phyloP scores from a whole-genome alignment of 2,797 vertebrate species.

The Leucoraja ocellata region DNA sequence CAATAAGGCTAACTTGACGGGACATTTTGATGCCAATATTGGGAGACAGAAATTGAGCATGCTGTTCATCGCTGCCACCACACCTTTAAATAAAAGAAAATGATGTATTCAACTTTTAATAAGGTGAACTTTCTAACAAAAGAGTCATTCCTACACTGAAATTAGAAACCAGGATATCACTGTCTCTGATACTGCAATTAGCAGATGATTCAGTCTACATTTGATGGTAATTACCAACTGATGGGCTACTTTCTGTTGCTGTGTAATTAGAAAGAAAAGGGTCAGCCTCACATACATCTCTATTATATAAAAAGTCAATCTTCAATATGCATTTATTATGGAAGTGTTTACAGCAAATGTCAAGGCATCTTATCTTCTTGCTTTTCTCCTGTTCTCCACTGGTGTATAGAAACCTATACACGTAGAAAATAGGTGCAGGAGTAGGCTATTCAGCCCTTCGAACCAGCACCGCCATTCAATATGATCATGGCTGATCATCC shows the following conservation, averaged over 20 bases:
- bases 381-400: not conserved
- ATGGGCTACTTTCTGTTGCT: not conserved
- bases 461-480: too few relatives aligned
- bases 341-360: not conserved
- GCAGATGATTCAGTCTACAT: not conserved
- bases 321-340: not conserved
- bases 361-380: not conserved
- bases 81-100: not conserved
- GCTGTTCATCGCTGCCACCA: not conserved
- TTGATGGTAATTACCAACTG: not conserved
- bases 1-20: too few relatives aligned
- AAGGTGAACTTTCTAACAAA: not conserved
- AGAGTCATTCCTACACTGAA: not conserved
- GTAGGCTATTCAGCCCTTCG: too few relatives aligned
- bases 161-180: not conserved
- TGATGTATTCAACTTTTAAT: not conserved
- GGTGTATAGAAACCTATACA: not conserved
- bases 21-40: not conserved
- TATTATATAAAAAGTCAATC: not conserved
- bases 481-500: too few relatives aligned
- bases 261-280: slow-evolving; percentile 14
- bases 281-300: not conserved
- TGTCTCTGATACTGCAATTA: not conserved
- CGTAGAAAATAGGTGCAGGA: too few relatives aligned
- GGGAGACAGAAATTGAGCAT: not conserved